These are phyloP conservation scores for Condylostylus longicornis DNA, from an alignment of 1,140 invertebrate species.

Conservation along the genomic window DNA sequence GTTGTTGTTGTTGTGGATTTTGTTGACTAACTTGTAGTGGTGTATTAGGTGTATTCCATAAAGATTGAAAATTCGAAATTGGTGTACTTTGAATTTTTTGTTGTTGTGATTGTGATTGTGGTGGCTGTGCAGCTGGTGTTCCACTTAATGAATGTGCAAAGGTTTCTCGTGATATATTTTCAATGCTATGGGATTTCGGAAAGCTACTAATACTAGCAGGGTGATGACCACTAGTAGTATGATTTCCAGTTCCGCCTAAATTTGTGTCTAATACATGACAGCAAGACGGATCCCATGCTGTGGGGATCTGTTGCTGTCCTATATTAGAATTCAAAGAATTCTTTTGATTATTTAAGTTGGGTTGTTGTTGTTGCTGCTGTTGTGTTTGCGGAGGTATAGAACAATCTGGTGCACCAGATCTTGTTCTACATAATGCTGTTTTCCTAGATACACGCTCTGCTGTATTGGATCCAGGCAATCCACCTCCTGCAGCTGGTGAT, in stretches of 20 bases:
- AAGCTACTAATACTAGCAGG: too few relatives aligned
- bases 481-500: constrained; percentile 17
- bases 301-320: background rate
- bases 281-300: constrained; percentile 4
- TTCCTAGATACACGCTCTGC: background rate
- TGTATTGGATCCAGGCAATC: constrained; percentile 15
- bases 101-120: background rate
- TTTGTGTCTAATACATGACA: background rate
- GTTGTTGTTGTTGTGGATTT: background rate
- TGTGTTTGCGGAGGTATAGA: constrained; percentile 11
- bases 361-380: constrained; percentile 8
- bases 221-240: too few relatives aligned
- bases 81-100: too few relatives aligned
- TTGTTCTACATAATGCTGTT: constrained; percentile 4
- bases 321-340: too few relatives aligned
- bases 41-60: too few relatives aligned
- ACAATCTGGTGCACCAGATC: constrained; percentile 14
- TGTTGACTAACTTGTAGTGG: background rate
- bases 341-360: constrained; percentile 13
- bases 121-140: constrained; percentile 1
- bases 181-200: constrained; percentile 8
- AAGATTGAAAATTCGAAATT: too few relatives aligned
- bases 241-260: too few relatives aligned
- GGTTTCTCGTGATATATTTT: constrained; percentile 6
- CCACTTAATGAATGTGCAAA: constrained; percentile 1